phyloP scores from a whole-genome alignment of 2,888 invertebrate genomes.

The Chromoteleia sp. region DNA sequence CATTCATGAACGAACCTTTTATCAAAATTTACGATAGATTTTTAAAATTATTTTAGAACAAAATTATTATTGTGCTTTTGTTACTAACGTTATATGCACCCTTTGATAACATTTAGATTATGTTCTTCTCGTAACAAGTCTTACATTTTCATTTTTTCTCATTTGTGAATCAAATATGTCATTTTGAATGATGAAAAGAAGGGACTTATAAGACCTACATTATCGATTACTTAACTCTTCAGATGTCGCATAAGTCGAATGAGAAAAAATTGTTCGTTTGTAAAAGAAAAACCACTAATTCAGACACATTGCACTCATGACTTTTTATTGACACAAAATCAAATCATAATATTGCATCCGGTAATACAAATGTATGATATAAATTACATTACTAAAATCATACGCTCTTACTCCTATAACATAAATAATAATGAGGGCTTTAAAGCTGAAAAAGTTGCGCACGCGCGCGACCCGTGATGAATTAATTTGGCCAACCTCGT shows the following conservation, averaged over 20 bases:
- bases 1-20: background rate
- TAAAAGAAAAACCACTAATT: constrained; percentile 1
- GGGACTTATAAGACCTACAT: background rate
- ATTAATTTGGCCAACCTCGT: constrained; percentile 39
- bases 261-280: background rate
- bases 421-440: constrained; percentile 29
- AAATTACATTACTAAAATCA: constrained; percentile 32
- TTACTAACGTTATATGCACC: constrained; percentile 14
- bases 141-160: constrained; percentile 32
- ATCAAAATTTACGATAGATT: background rate
- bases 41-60: too few relatives aligned
- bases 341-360: constrained; percentile 28
- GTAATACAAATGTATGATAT: constrained; percentile 39
- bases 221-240: constrained; percentile 17
- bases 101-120: constrained; percentile 25
- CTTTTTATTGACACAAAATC: constrained; percentile 50
- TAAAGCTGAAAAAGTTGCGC: constrained; percentile 28
- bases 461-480: constrained; percentile 51
- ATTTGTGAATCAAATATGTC: background rate
- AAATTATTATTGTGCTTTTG: background rate
- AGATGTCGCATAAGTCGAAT: constrained; percentile 31
- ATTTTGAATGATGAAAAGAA: constrained; percentile 15
- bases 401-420: constrained; percentile 16
- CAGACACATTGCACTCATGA: constrained; percentile 31
- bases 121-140: constrained; percentile 29